Conservation (phyloP, 2,888 invertebrate species). For the Brenthis daphne region DNA sequence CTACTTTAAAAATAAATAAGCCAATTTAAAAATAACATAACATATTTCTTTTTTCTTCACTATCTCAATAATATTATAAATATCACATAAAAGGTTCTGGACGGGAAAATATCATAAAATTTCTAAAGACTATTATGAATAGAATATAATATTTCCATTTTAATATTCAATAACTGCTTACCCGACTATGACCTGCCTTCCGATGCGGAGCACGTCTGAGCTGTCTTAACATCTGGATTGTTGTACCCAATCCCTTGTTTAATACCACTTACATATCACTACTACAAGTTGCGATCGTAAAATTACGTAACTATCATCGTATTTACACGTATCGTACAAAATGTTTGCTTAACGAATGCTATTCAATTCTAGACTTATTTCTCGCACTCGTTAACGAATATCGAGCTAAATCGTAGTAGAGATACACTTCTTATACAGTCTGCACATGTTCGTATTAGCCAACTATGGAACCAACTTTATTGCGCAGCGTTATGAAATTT, state of each 20-base stretch:
- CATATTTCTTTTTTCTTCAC: too few relatives aligned
- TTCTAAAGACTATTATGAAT: constrained; percentile 12
- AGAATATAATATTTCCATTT: constrained; percentile 46
- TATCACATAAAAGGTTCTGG: neutral
- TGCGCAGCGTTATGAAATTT: constrained; percentile 37
- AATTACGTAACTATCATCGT: constrained; percentile 5
- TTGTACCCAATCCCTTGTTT: constrained; percentile 69
- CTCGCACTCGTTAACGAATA: constrained; percentile 1
- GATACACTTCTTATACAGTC: constrained; percentile 49
- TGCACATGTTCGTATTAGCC: constrained; percentile 37
- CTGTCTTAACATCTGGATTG: constrained; percentile 77
- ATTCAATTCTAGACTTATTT: neutral
- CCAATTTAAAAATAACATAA: too few relatives aligned
- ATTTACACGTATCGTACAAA: neutral
- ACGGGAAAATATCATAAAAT: constrained; percentile 15
- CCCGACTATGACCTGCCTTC: constrained; percentile 32
- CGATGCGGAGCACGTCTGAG: constrained; percentile 65
- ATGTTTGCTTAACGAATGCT: neutral
- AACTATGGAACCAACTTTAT: constrained; percentile 36
- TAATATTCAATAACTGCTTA: constrained; percentile 68
- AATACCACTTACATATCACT: constrained; percentile 44
- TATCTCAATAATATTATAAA: neutral
- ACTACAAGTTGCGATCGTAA: neutral
- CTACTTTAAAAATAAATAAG: too few relatives aligned
- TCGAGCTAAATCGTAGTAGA: constrained; percentile 2